A percentile compares a stretch with the other conserved stretches of the same genome.
phyloP scores from a whole-genome alignment of 2,113 vertebrate species.

The Hiodon tergisus region DNA sequence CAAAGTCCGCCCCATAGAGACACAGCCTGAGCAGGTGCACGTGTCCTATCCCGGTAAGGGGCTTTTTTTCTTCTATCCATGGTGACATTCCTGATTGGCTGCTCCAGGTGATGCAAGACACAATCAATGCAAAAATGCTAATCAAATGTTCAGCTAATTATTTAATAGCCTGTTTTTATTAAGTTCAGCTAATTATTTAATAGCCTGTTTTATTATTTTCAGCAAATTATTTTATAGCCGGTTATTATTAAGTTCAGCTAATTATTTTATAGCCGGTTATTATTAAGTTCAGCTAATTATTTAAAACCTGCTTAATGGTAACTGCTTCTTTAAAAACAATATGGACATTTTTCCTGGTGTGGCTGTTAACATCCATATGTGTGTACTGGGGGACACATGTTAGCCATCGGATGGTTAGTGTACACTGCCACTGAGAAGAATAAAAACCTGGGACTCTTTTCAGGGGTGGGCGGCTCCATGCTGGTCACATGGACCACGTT shows the following conservation, averaged over 20 bases:
- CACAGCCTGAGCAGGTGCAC: slow-evolving; percentile 67
- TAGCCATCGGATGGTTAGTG: slow-evolving; percentile 1
- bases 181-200: too few species aligned
- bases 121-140: too few species aligned
- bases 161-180: neutral
- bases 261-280: too few species aligned
- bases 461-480: slow-evolving; percentile 67
- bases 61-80: neutral
- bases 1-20: slow-evolving; percentile 46
- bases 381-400: neutral
- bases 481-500: slow-evolving; percentile 78
- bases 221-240: too few species aligned
- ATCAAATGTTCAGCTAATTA: neutral
- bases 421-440: neutral
- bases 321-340: too few species aligned
- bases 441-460: slow-evolving; percentile 14
- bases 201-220: too few species aligned
- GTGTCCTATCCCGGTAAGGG: slow-evolving; percentile 61
- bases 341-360: neutral
- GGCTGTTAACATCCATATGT: neutral
- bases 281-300: too few species aligned
- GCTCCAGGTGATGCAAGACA: neutral
- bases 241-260: too few species aligned
- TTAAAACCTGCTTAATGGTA: too few species aligned
- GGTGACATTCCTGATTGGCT: neutral